A percentile compares a stretch with the other conserved stretches of the same genome.
These are phyloP conservation scores for Cydia splendana DNA, from an alignment of 1,140 invertebrate species.

Conservation along the genomic window DNA sequence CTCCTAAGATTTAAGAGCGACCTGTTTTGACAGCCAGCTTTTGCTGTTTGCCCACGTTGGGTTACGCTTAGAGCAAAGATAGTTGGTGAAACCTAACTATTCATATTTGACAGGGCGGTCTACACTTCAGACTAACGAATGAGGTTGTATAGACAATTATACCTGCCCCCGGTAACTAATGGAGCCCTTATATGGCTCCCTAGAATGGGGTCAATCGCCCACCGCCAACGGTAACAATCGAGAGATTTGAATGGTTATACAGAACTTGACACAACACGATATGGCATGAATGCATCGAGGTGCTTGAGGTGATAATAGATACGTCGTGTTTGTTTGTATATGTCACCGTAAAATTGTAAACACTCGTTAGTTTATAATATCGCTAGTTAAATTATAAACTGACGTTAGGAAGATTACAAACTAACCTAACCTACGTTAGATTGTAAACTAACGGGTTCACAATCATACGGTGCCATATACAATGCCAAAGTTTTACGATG, in stretches of 20 bases:
- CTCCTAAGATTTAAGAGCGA: neutral
- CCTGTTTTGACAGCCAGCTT: slow-evolving; percentile 4
- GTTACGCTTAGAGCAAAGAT: neutral
- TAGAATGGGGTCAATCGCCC: slow-evolving; percentile 46
- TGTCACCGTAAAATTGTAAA: no score
- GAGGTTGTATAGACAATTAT: slow-evolving; percentile 39
- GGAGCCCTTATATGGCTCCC: slow-evolving; percentile 52
- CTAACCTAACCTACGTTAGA: no score
- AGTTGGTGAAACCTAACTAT: slow-evolving; percentile 1
- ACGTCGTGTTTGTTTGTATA: slow-evolving; percentile 22
- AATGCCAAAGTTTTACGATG: neutral
- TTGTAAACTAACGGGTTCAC: no score
- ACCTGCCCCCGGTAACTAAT: slow-evolving; percentile 45
- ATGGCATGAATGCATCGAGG: slow-evolving; percentile 14
- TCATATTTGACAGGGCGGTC: slow-evolving; percentile 28
- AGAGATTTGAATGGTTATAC: slow-evolving; percentile 45
- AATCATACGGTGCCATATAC: no score
- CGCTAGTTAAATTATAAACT: no score
- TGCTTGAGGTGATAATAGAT: slow-evolving; percentile 22
- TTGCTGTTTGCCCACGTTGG: neutral
- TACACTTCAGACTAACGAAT: slow-evolving; percentile 31
- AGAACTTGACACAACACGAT: slow-evolving; percentile 42
- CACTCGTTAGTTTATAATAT: no score
- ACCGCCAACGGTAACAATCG: slow-evolving; percentile 50
- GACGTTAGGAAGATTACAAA: no score